Evolutionary conservation across 2,113 vertebrate species (phyloP).

Genomic region (Gallinago jamesoni): DNA sequence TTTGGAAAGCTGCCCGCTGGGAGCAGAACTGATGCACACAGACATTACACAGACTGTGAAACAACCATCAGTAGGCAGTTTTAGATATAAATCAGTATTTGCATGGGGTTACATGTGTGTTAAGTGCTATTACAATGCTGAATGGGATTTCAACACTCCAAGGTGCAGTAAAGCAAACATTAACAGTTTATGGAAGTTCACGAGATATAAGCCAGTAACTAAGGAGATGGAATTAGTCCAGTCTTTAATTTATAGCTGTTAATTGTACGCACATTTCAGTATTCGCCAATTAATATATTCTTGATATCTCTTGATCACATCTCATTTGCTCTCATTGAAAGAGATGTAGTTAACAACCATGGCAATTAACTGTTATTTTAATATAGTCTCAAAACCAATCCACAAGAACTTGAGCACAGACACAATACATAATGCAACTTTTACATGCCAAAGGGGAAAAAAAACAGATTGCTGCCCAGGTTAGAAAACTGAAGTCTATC

Average conservation of each 20-base stretch:
- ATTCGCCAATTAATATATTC: background rate
- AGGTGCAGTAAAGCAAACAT: background rate
- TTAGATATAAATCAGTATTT: background rate
- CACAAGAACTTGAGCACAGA: background rate
- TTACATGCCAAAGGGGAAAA: background rate
- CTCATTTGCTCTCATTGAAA: background rate
- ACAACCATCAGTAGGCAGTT: background rate
- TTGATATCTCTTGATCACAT: background rate
- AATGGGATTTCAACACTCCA: background rate
- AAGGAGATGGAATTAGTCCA: background rate
- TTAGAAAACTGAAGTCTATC: background rate
- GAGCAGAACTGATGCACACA: background rate
- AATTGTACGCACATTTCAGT: background rate
- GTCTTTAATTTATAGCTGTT: background rate
- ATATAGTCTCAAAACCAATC: background rate
- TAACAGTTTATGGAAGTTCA: background rate
- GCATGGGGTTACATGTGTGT: background rate
- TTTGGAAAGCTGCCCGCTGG: background rate
- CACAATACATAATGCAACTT: background rate
- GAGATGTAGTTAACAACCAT: background rate
- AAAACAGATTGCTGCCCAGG: background rate
- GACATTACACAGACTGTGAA: background rate
- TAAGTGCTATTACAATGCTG: background rate
- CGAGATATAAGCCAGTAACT: background rate
- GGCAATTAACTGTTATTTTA: background rate